These are phyloP conservation scores for Epinephelus cyanopodus DNA, from an alignment of 2,113 vertebrate genomes.

Conservation along the genomic window DNA sequence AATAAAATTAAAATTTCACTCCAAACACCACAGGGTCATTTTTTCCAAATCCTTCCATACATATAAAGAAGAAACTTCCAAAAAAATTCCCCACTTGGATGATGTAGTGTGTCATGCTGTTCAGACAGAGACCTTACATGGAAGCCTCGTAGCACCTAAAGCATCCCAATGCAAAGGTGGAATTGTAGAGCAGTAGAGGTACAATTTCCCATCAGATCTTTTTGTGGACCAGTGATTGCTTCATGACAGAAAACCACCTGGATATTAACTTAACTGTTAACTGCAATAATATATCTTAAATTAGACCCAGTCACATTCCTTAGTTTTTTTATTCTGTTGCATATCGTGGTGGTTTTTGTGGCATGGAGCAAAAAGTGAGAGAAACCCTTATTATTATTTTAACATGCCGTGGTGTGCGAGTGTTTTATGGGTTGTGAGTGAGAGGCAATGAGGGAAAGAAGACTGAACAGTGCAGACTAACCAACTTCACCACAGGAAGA, in stretches of 20 bases:
- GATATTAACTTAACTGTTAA: not conserved
- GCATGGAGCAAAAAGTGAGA: slow-evolving; percentile 73
- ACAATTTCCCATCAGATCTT: slow-evolving; percentile 49
- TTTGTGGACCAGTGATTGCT: slow-evolving; percentile 69
- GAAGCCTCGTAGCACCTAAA: slow-evolving; percentile 62
- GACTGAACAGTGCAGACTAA: slow-evolving; percentile 59
- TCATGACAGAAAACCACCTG: slow-evolving; percentile 78
- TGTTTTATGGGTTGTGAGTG: slow-evolving; percentile 56
- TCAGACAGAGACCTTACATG: slow-evolving; percentile 79
- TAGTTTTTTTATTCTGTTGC: not conserved
- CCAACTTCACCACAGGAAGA: slow-evolving; percentile 29
- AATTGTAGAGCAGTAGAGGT: slow-evolving; percentile 49
- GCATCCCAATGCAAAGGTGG: slow-evolving; percentile 70
- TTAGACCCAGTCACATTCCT: not conserved
- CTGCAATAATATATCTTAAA: not conserved
- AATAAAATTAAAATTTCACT: slow-evolving; percentile 26
- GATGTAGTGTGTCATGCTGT: slow-evolving; percentile 99
- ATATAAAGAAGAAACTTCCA: slow-evolving; percentile 76
- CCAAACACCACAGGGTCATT: slow-evolving; percentile 31
- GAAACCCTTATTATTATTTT: slow-evolving; percentile 15
- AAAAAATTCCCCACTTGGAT: slow-evolving; percentile 82
- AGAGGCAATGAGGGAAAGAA: slow-evolving; percentile 68
- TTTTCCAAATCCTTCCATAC: slow-evolving; percentile 44
- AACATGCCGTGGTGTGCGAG: slow-evolving; percentile 60
- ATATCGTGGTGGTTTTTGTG: slow-evolving; percentile 54